These are phyloP conservation scores for Porites rus DNA, from an alignment of 92 coral and sea anemone genomes.

Conservation along the genomic window DNA sequence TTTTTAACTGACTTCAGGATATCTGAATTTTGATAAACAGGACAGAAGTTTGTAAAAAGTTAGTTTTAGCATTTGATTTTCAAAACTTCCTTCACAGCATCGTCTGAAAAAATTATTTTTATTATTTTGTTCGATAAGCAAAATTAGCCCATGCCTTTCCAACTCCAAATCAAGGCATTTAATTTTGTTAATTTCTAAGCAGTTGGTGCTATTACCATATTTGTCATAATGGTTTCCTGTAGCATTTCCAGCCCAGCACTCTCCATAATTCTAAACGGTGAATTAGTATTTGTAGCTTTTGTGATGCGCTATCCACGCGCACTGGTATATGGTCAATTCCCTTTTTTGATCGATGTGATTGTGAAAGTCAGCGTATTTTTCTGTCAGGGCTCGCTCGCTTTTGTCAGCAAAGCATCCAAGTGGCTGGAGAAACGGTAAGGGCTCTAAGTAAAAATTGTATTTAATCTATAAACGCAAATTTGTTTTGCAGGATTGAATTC, in stretches of 20 bases:
- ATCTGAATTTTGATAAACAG: too few relatives aligned
- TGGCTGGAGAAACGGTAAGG: conserved; percentile 22
- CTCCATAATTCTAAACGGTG: conserved; percentile 84
- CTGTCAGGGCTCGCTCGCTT: conserved; percentile 50
- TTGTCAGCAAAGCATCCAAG: conserved; percentile 56
- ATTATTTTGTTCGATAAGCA: conserved; percentile 10
- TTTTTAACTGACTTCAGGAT: too few relatives aligned
- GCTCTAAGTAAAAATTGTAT: conserved; percentile 1
- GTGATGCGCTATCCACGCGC: conserved; percentile 71
- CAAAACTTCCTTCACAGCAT: too few relatives aligned
- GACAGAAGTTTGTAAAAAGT: too few relatives aligned
- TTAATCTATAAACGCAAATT: not conserved
- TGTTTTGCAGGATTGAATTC: too few relatives aligned
- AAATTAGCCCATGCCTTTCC: conserved; percentile 21
- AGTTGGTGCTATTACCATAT: conserved; percentile 20
- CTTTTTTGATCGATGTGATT: conserved; percentile 48
- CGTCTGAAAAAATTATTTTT: too few relatives aligned
- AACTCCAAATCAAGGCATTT: not conserved
- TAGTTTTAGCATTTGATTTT: too few relatives aligned
- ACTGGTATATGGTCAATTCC: conserved; percentile 54
- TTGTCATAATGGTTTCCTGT: conserved; percentile 36
- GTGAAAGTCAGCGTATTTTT: conserved; percentile 49
- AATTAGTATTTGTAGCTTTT: conserved; percentile 65
- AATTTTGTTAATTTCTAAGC: not conserved
- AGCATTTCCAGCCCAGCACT: conserved; percentile 76